Evolutionary conservation across 2,797 vertebrate species (phyloP).

Genomic region (Cacajao melanocephalus): DNA sequence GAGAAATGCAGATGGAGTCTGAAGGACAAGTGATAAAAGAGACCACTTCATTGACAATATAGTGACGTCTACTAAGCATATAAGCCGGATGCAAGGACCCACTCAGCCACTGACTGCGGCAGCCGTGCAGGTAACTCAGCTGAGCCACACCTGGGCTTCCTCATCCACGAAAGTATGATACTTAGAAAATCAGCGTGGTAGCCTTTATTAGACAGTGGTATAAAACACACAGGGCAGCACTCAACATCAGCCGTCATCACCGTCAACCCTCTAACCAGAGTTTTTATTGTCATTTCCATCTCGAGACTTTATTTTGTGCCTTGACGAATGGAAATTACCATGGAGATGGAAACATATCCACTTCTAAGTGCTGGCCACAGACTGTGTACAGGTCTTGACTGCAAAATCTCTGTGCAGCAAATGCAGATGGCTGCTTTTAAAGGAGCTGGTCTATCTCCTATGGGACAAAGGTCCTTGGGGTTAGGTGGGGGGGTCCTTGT

Average conservation of each 20-base stretch:
- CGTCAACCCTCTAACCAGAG: accelerated
- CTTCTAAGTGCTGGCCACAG: accelerated
- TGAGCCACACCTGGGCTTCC: accelerated
- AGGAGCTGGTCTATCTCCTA: background rate
- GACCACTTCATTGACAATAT: accelerated
- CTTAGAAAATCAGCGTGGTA: accelerated
- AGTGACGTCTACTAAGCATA: accelerated
- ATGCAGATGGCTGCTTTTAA: background rate
- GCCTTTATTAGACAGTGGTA: background rate
- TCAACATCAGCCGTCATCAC: accelerated
- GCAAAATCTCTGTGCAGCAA: background rate
- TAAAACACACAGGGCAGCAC: background rate
- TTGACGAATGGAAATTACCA: background rate
- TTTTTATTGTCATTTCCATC: background rate
- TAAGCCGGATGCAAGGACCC: accelerated
- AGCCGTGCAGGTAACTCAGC: background rate
- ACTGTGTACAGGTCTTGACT: accelerated
- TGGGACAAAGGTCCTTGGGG: too few relatives aligned
- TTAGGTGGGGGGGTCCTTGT: background rate
- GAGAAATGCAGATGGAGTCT: background rate
- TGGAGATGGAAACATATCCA: background rate
- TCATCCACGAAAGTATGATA: background rate
- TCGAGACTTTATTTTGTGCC: background rate
- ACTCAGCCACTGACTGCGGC: accelerated
- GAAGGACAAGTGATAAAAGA: background rate